Evolutionary conservation across 1,140 invertebrate genomes (phyloP).

Genomic region (Gonioctena quinquepunctata): DNA sequence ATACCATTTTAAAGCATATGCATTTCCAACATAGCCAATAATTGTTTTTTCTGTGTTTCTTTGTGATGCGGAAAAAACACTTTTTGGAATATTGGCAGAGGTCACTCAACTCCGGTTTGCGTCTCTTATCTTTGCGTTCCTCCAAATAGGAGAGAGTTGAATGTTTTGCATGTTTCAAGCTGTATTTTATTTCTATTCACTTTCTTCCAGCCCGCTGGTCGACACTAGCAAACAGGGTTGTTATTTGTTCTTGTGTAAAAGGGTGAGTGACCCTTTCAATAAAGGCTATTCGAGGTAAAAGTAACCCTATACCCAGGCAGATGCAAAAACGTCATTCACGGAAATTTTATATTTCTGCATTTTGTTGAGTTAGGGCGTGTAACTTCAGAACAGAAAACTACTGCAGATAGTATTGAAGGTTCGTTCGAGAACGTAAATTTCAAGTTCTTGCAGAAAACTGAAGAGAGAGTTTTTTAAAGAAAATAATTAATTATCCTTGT

Average conservation of each 20-base stretch:
- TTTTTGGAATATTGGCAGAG: no score
- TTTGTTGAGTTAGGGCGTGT: neutral
- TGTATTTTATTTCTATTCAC: neutral
- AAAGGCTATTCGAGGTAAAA: slow-evolving; percentile 12
- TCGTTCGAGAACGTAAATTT: no score
- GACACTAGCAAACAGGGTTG: neutral
- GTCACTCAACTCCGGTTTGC: no score
- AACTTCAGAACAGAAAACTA: neutral
- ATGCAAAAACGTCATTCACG: slow-evolving; percentile 2
- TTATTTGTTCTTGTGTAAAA: slow-evolving; percentile 5
- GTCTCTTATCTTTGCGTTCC: no score
- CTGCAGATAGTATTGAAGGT: neutral
- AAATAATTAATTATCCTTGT: no score
- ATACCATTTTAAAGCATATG: no score
- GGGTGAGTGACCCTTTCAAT: slow-evolving; percentile 12
- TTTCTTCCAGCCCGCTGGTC: neutral
- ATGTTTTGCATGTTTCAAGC: neutral
- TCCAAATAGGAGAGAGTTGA: no score
- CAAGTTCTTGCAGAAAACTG: no score
- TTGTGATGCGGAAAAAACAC: no score
- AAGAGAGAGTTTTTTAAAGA: no score
- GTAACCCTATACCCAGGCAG: slow-evolving; percentile 11
- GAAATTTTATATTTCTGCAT: neutral
- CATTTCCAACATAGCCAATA: no score
- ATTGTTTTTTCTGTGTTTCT: no score